Evolutionary conservation across 2,888 invertebrate species (phyloP), one percentile per base, ranked within the genome.

Genomic region (Melinopterus prodromus): DNA sequence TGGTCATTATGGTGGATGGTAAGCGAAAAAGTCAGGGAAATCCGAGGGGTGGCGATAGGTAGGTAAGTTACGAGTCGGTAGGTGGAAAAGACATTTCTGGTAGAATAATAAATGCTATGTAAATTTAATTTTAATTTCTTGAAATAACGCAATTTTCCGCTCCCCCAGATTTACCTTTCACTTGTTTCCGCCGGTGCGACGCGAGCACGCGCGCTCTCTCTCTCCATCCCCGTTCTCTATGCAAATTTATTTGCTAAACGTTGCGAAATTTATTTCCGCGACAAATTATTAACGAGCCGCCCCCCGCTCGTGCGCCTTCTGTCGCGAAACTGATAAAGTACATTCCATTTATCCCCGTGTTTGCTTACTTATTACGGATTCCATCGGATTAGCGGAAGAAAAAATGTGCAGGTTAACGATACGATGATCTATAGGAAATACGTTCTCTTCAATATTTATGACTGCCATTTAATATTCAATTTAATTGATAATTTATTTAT

Each of bases 71-170:
- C 12, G 53, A 53, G 53, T 53, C 12, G 53, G 9, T 53, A 53
- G 53, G 53, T 53, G 74, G 79, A 15, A 72, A 77, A 77, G 79
- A 74, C 79, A 77, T 77, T 80, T 78, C 69, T 71, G 74, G 38
- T 53, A 69, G 71, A 77, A 69, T 26, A 77, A 78, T 74, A 79
- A 79, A 79, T 77, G 77, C 74, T 79, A 80, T 80, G 80, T 76
- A 80, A 80, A 80, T 80, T 78, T 78, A 78, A 78, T 80, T 80
- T 78, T 76, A 76, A 80, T 78, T 75, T 76, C 76, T 76, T 75
- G 53, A 71, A 79, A 77, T 79, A 76, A 79, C 80, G 80, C 78
- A 80, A 80, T 80, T 76, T 72, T 72, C 77, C 69, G 78, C 80
- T 76, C 75, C 53, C 80, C 77, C 71, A 71, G 69, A 77, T 74